A percentile compares a stretch with the other conserved stretches of the same genome.
Conservation (phyloP, 2,113 vertebrate genomes). For the Paralichthys olivaceus region DNA sequence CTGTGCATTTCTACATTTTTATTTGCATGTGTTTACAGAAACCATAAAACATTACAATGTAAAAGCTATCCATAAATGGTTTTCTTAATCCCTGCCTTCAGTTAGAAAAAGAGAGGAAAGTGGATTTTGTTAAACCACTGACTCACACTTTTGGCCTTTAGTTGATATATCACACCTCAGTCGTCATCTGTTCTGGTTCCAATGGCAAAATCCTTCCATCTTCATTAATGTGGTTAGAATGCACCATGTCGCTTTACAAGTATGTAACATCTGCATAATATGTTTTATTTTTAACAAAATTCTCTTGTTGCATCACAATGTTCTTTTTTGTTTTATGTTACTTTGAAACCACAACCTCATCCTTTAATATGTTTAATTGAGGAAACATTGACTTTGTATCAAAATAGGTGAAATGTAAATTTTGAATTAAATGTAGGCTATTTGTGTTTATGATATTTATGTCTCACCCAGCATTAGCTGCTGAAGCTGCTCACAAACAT, state of each 20-base stretch:
- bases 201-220: neutral
- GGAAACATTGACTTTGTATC: too few relatives aligned
- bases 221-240: neutral
- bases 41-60: neutral
- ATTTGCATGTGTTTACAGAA: neutral
- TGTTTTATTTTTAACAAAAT: too few relatives aligned
- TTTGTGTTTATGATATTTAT: too few relatives aligned
- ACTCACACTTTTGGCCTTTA: constrained; percentile 1
- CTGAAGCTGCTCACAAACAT: too few relatives aligned
- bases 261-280: neutral
- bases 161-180: neutral
- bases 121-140: neutral
- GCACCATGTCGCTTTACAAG: too few relatives aligned
- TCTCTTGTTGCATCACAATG: too few relatives aligned
- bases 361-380: too few relatives aligned
- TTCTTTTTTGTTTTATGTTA: too few relatives aligned
- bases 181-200: neutral
- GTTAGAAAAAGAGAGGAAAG: neutral
- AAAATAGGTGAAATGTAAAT: too few relatives aligned
- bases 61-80: neutral
- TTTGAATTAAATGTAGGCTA: too few relatives aligned
- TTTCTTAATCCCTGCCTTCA: neutral
- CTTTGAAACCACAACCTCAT: too few relatives aligned
- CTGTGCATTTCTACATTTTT: neutral
- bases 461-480: too few relatives aligned